A percentile compares a stretch with the other conserved stretches of the same genome.
phyloP scores from a whole-genome alignment of 2,113 vertebrate species.

The Pelecanoides urinatrix region DNA sequence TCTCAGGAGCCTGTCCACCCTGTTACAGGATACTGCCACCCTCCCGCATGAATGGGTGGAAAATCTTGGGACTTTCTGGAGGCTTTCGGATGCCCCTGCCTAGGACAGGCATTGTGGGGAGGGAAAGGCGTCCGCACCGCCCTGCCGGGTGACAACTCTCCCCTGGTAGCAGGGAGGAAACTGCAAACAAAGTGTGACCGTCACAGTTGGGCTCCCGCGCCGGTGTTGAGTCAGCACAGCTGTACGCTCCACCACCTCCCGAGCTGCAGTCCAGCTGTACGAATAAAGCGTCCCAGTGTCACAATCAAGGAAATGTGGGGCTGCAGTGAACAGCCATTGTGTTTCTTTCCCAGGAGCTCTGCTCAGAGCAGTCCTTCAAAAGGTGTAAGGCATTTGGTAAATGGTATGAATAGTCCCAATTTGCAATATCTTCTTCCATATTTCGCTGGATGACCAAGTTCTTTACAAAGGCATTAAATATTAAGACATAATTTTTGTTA shows the following conservation, averaged over 20 bases:
- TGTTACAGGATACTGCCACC: accelerated
- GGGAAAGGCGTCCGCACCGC: accelerated
- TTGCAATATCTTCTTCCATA: background rate
- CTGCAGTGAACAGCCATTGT: background rate
- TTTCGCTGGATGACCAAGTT: background rate
- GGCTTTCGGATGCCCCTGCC: background rate
- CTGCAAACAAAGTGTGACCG: background rate
- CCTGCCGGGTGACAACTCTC: background rate
- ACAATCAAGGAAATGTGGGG: accelerated
- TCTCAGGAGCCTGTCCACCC: background rate
- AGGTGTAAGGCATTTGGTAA: background rate
- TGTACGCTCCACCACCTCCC: background rate
- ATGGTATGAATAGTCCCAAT: accelerated
- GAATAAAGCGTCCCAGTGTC: background rate
- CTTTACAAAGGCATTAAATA: background rate
- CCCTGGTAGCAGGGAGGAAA: background rate
- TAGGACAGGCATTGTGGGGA: background rate
- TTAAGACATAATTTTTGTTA: background rate
- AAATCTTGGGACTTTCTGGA: background rate
- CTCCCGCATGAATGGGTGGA: accelerated
- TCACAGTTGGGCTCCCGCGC: background rate
- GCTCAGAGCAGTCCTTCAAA: background rate
- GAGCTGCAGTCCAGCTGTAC: background rate
- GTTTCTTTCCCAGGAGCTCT: background rate
- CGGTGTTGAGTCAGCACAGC: background rate